Evolutionary conservation across 2,797 vertebrate genomes (phyloP).

Genomic region (Microctenopoma steveboyesi): DNA sequence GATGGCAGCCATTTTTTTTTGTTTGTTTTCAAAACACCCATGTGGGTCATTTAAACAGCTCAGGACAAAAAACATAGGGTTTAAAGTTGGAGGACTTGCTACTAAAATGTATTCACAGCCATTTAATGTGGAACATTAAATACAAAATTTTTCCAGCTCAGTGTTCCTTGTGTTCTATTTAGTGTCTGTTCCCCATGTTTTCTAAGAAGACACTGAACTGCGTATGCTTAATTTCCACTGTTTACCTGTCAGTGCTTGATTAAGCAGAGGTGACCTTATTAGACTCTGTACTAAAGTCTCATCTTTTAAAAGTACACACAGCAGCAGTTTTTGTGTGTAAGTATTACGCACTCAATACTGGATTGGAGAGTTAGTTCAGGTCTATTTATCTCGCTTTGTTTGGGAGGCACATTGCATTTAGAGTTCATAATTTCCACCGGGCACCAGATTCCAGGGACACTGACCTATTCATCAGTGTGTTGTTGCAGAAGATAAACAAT

Average conservation of each 20-base stretch:
- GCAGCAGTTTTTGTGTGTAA: slow-evolving; percentile 12
- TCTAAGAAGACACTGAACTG: background rate
- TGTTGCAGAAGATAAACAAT: slow-evolving; percentile 47
- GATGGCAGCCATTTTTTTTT: too few relatives aligned
- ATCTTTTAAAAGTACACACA: slow-evolving; percentile 32
- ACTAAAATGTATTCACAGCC: too few relatives aligned
- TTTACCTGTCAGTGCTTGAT: slow-evolving; percentile 2
- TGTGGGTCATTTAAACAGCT: too few relatives aligned
- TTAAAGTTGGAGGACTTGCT: too few relatives aligned
- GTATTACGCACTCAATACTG: slow-evolving; percentile 11
- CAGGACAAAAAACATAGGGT: too few relatives aligned
- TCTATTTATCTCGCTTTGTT: slow-evolving; percentile 49
- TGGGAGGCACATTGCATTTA: slow-evolving; percentile 36
- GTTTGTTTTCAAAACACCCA: too few relatives aligned
- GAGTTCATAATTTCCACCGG: slow-evolving; percentile 40
- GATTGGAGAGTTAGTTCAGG: slow-evolving; percentile 19
- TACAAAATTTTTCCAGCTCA: too few relatives aligned
- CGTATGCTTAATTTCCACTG: background rate
- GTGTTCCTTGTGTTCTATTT: too few relatives aligned
- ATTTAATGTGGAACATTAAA: too few relatives aligned
- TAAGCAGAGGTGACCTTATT: slow-evolving; percentile 7
- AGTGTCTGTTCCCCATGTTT: too few relatives aligned
- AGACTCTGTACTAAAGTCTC: background rate
- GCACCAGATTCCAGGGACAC: slow-evolving; percentile 24
- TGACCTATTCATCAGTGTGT: slow-evolving; percentile 4